These are phyloP conservation scores for Leptopilina clavipes DNA, from an alignment of 1,140 invertebrate species.

Conservation along the genomic window DNA sequence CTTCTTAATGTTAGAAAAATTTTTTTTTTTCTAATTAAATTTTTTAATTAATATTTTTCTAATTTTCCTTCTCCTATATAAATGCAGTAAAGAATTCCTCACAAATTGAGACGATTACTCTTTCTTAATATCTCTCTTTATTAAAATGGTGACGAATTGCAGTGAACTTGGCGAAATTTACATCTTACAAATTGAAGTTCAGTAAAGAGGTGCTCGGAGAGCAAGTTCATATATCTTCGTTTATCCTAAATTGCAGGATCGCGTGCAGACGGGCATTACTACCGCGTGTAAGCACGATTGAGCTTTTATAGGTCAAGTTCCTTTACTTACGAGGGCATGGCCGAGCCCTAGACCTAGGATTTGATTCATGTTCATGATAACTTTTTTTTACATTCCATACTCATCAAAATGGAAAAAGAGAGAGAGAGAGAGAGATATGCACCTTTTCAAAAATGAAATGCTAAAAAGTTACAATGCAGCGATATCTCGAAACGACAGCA, in stretches of 20 bases:
- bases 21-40: too few relatives aligned
- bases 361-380: constrained; percentile 15
- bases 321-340: constrained; percentile 49
- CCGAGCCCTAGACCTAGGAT: constrained; percentile 54
- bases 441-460: background rate
- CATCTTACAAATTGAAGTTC: constrained; percentile 42
- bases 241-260: constrained; percentile 58
- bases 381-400: background rate
- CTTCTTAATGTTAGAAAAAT: too few relatives aligned
- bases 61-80: too few relatives aligned
- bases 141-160: background rate
- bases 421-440: background rate
- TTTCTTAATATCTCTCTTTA: too few relatives aligned
- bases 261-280: constrained; percentile 62
- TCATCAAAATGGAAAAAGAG: background rate
- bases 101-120: too few relatives aligned
- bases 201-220: constrained; percentile 36
- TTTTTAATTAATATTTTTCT: too few relatives aligned
- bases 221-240: constrained; percentile 51
- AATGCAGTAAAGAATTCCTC: too few relatives aligned
- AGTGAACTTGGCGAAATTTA: constrained; percentile 35
- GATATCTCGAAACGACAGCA: constrained; percentile 21
- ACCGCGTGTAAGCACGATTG: constrained; percentile 54
- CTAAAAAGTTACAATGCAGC: background rate
- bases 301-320: constrained; percentile 70